Evolutionary conservation across 2,113 vertebrate species (phyloP).

Genomic region (Arenaria interpres): DNA sequence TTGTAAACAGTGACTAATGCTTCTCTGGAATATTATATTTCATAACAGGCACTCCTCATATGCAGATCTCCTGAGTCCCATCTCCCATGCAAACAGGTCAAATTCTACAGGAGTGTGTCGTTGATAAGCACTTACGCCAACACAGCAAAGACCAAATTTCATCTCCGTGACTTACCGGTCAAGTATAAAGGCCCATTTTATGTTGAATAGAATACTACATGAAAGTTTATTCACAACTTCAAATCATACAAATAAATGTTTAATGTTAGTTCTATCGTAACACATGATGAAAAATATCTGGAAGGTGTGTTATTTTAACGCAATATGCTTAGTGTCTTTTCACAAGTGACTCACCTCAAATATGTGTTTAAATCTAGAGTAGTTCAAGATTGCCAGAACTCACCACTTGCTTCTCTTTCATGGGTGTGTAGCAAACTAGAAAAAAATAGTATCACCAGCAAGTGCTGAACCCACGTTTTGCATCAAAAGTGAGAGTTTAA

Average conservation of each 20-base stretch:
- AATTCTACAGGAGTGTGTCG: neutral
- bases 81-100: neutral
- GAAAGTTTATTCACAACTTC: neutral
- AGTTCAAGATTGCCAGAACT: neutral
- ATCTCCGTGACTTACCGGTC: neutral
- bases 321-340: neutral
- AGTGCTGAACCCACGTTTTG: neutral
- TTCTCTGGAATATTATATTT: neutral
- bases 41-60: neutral
- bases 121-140: neutral
- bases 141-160: neutral
- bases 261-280: neutral
- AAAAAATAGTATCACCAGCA: neutral
- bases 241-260: neutral
- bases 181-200: neutral
- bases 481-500: neutral
- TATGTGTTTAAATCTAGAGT: neutral
- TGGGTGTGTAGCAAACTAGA: neutral
- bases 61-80: neutral
- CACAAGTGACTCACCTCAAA: neutral
- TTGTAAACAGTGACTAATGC: neutral
- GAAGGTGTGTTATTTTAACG: neutral
- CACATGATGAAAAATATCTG: neutral
- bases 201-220: neutral
- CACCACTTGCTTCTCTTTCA: neutral